These are phyloP conservation scores for Poeciliopsis prolifica DNA, from an alignment of 2,113 vertebrate species.

Conservation along the genomic window DNA sequence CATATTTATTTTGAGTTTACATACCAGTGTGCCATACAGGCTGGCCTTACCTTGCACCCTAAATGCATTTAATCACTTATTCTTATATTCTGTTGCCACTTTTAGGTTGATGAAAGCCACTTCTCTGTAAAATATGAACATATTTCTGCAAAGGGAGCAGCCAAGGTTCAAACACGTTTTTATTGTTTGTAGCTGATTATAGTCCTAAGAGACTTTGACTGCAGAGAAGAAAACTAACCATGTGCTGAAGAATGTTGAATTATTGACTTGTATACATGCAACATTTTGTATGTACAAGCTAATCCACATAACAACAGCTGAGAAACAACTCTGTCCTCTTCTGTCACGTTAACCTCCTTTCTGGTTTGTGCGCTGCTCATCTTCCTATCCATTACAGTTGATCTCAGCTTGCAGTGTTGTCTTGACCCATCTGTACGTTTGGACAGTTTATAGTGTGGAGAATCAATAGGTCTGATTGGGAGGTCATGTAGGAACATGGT, in stretches of 20 bases:
- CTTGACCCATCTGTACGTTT: slow-evolving; percentile 57
- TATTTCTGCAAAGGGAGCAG: not conserved
- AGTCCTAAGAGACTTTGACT: not conserved
- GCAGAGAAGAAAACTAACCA: not conserved
- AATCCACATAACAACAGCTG: slow-evolving; percentile 15
- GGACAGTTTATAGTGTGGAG: slow-evolving; percentile 60
- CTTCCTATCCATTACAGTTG: slow-evolving; percentile 24
- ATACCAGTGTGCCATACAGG: too few species aligned
- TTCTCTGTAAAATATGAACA: not conserved
- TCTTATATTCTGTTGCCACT: not conserved
- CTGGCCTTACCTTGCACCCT: not conserved
- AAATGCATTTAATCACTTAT: not conserved
- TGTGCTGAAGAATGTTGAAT: slow-evolving; percentile 26
- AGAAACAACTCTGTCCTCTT: slow-evolving; percentile 1
- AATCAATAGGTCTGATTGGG: slow-evolving; percentile 77
- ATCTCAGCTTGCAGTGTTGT: slow-evolving; percentile 49
- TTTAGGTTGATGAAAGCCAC: not conserved
- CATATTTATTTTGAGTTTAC: too few species aligned
- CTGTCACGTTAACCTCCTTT: not conserved
- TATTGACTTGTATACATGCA: slow-evolving; percentile 35
- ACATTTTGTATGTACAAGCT: slow-evolving; percentile 20
- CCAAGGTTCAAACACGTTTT: not conserved
- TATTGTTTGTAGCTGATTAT: not conserved
- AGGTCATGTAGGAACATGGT: slow-evolving; percentile 74
- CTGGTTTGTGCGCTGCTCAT: not conserved